These are phyloP conservation scores for Podarcis cretensis DNA, from an alignment of 2,113 vertebrate species.

Conservation along the genomic window DNA sequence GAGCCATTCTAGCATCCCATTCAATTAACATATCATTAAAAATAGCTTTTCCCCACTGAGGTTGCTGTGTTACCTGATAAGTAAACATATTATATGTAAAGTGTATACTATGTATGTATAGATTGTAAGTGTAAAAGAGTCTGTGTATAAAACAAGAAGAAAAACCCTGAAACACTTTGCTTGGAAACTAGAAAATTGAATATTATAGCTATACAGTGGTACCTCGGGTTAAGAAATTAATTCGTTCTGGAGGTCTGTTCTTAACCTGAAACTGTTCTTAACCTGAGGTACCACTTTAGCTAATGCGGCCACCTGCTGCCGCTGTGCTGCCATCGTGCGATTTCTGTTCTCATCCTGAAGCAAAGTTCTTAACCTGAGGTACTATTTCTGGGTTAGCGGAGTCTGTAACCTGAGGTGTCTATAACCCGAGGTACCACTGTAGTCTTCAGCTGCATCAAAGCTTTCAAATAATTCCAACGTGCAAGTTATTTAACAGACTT, in stretches of 20 bases:
- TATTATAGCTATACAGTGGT: not conserved
- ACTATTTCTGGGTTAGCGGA: too few species aligned
- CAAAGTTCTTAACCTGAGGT: too few species aligned
- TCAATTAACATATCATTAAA: constrained; percentile 76
- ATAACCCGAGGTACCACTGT: too few species aligned
- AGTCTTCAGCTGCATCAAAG: constrained; percentile 48
- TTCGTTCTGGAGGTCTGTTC: too few species aligned
- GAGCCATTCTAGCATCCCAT: constrained; percentile 66
- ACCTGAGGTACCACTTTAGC: too few species aligned
- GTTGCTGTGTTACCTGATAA: constrained; percentile 61
- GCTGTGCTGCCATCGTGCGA: too few species aligned
- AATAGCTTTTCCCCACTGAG: constrained; percentile 62
- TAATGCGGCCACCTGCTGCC: too few species aligned
- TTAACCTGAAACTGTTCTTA: too few species aligned
- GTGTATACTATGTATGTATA: constrained; percentile 53
- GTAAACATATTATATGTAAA: constrained; percentile 68
- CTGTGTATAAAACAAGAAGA: constrained; percentile 49
- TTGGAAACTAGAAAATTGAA: constrained; percentile 58
- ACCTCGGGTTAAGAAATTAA: too few species aligned
- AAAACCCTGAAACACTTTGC: constrained; percentile 55
- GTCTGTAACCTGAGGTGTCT: too few species aligned
- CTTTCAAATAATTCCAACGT: constrained; percentile 49
- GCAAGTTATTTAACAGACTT: constrained; percentile 37
- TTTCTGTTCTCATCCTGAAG: too few species aligned
- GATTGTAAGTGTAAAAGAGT: not conserved